phyloP scores from a whole-genome alignment of 2,113 vertebrate species.

The Toxotes jaculatrix region DNA sequence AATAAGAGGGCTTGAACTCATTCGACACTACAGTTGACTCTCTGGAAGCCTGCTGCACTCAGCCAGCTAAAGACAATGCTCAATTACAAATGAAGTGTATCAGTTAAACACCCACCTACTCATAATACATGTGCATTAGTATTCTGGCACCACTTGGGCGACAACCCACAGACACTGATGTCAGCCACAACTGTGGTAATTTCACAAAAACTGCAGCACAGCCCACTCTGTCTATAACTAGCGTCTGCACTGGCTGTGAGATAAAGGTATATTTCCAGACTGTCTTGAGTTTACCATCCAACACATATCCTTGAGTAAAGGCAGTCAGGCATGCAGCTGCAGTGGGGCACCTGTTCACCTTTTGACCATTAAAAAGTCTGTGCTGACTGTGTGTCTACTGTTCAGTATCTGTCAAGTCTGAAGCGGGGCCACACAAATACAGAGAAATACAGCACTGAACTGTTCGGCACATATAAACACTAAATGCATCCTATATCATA shows the following conservation, averaged over 20 bases:
- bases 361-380: slow-evolving; percentile 29
- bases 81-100: background rate
- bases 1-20: background rate
- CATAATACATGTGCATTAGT: background rate
- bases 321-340: slow-evolving; percentile 13
- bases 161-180: slow-evolving; percentile 9
- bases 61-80: background rate
- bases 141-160: background rate
- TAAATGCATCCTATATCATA: background rate
- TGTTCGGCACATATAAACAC: background rate
- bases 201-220: background rate
- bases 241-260: background rate
- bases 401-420: slow-evolving; percentile 10
- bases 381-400: slow-evolving; percentile 32
- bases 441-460: background rate
- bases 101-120: background rate
- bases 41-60: background rate
- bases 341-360: slow-evolving; percentile 58
- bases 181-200: background rate
- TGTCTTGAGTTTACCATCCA: background rate
- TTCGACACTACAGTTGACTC: background rate
- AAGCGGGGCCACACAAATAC: slow-evolving; percentile 15
- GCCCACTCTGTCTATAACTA: background rate
- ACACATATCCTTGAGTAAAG: background rate
- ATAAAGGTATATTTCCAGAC: slow-evolving; percentile 6